Evolutionary conservation across 2,113 vertebrate species (phyloP).

Genomic region (Phaethon lepturus): DNA sequence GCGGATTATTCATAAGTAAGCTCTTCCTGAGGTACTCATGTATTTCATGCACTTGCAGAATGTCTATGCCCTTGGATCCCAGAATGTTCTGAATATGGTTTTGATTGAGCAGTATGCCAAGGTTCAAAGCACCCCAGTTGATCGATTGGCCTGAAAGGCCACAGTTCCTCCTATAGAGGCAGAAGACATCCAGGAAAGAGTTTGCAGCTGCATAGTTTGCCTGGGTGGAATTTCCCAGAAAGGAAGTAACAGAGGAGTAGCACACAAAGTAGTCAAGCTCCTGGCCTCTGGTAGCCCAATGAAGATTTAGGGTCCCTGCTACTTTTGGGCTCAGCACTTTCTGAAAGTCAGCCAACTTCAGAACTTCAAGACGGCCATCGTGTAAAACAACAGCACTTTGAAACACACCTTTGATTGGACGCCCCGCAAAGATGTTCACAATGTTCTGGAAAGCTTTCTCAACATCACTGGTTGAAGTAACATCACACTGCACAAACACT

Average conservation of each 20-base stretch:
- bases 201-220: conserved; percentile 90
- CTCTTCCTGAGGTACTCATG: conserved; percentile 77
- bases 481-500: conserved; percentile 79
- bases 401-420: conserved; percentile 84
- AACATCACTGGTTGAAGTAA: conserved; percentile 72
- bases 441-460: conserved; percentile 74
- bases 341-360: conserved; percentile 75
- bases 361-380: conserved; percentile 77
- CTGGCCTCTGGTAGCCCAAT: conserved; percentile 77
- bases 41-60: conserved; percentile 79
- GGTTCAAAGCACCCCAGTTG: conserved; percentile 88
- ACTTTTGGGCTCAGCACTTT: conserved; percentile 87
- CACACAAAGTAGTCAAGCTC: conserved; percentile 89
- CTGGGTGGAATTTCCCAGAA: conserved; percentile 84
- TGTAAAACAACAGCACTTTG: conserved; percentile 86
- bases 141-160: conserved; percentile 86
- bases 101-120: conserved; percentile 82
- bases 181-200: conserved; percentile 86
- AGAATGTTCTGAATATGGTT: conserved; percentile 78
- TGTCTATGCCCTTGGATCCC: conserved; percentile 80
- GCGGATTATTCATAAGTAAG: conserved; percentile 77
- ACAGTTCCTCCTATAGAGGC: conserved; percentile 83
- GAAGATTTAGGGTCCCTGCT: conserved; percentile 84
- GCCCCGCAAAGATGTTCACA: conserved; percentile 66
- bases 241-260: conserved; percentile 87